Conservation (phyloP, 2,888 invertebrate genomes). For the Drosophila histrio region DNA sequence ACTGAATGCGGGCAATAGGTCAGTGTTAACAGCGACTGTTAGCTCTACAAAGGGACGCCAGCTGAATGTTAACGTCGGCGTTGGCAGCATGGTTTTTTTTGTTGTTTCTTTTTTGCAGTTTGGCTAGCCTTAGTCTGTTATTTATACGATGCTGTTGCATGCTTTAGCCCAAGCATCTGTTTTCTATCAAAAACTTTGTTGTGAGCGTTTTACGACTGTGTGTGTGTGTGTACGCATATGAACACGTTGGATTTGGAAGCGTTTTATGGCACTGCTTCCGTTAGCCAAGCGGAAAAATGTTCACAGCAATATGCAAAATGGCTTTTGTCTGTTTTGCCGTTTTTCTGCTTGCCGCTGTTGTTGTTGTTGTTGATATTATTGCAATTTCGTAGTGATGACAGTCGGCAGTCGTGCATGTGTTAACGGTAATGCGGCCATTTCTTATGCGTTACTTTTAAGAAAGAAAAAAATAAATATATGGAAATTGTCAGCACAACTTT, state of each 20-base stretch:
- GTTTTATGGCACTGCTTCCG: conserved; percentile 70
- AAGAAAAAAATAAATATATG: conserved; percentile 33
- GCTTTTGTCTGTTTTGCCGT: conserved; percentile 46
- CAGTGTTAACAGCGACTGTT: conserved; percentile 59
- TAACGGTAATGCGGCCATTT: conserved; percentile 43
- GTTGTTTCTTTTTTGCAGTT: conserved; percentile 47
- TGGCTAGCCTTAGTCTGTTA: conserved; percentile 73
- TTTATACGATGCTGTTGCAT: conserved; percentile 72
- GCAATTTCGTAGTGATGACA: conserved; percentile 34
- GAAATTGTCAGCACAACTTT: conserved; percentile 32
- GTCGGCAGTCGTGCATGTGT: conserved; percentile 44
- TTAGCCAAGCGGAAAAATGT: conserved; percentile 72
- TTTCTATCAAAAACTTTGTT: conserved; percentile 71
- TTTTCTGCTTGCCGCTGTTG: conserved; percentile 9
- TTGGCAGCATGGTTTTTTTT: conserved; percentile 17
- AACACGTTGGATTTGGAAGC: conserved; percentile 48
- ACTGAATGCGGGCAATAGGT: conserved; percentile 55
- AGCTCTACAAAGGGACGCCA: not conserved
- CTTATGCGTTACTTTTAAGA: conserved; percentile 49
- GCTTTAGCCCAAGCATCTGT: conserved; percentile 67
- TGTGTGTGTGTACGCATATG: conserved; percentile 28
- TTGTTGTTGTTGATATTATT: conserved; percentile 15
- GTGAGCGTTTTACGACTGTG: conserved; percentile 44
- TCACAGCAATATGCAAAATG: conserved; percentile 61
- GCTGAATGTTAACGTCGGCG: conserved; percentile 5